Percentiles rank a stretch among this genome's conserved stretches.
phyloP scores from a whole-genome alignment of 2,888 invertebrate genomes.

The Apamea anceps region DNA sequence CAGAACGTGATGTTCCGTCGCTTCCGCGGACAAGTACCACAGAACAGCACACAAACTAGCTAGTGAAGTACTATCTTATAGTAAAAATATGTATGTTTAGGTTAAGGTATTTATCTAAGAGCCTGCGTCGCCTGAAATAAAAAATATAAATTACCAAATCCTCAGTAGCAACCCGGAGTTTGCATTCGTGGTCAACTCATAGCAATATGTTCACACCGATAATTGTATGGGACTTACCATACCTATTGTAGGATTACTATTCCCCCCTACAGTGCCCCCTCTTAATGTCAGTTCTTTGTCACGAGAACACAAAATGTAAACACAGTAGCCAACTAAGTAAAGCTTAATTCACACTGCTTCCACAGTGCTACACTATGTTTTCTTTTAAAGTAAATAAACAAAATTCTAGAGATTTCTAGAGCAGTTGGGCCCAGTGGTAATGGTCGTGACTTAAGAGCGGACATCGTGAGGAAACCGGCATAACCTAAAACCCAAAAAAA shows the following conservation, averaged over 20 bases:
- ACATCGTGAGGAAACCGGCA: background rate
- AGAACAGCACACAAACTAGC: too few relatives aligned
- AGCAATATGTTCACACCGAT: background rate
- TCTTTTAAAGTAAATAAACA: background rate
- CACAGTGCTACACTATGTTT: background rate
- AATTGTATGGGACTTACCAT: background rate
- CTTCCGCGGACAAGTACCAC: too few relatives aligned
- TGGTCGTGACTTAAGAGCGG: too few relatives aligned
- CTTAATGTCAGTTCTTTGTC: slow-evolving; percentile 22
- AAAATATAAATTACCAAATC: background rate
- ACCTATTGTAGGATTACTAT: background rate
- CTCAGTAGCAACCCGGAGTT: background rate
- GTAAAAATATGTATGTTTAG: too few relatives aligned
- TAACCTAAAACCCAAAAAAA: background rate
- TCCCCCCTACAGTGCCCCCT: background rate
- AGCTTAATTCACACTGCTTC: background rate
- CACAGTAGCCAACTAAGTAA: background rate
- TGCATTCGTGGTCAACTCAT: background rate
- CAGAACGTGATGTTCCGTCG: too few relatives aligned
- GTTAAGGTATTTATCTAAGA: too few relatives aligned
- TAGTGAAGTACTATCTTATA: too few relatives aligned
- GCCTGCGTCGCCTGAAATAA: too few relatives aligned
- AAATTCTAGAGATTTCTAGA: background rate
- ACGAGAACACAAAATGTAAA: slow-evolving; percentile 1
- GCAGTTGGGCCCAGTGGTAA: background rate